Conservation (phyloP, 2,797 vertebrate species). For the Sparus aurata region DNA sequence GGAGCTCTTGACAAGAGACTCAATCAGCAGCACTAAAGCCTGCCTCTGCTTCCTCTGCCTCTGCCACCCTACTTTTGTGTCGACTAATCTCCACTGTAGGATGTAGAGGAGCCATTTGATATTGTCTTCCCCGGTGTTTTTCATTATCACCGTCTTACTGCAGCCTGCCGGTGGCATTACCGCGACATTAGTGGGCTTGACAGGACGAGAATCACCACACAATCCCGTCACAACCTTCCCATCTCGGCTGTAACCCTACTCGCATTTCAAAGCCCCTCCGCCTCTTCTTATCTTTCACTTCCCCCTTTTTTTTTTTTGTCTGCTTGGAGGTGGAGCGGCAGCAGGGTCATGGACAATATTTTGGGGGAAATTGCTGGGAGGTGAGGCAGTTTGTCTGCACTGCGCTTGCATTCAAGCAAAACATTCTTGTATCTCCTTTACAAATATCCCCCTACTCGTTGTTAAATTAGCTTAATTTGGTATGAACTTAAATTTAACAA, state of each 20-base stretch:
- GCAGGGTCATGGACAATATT: conserved; percentile 65
- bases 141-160: conserved; percentile 97
- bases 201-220: conserved; percentile 90
- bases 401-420: conserved; percentile 41
- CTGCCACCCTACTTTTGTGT: conserved; percentile 80
- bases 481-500: neutral
- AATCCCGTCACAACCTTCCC: conserved; percentile 82
- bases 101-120: conserved; percentile 99
- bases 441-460: neutral
- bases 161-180: conserved; percentile 95
- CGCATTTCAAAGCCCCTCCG: conserved; percentile 78
- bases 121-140: conserved; percentile 99
- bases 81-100: conserved; percentile 97
- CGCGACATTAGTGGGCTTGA: conserved; percentile 97
- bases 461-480: conserved; percentile 16
- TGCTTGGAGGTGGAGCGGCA: conserved; percentile 59
- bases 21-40: conserved; percentile 86
- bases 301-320: conserved; percentile 32
- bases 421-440: neutral
- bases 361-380: conserved; percentile 53
- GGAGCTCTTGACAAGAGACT: conserved; percentile 84
- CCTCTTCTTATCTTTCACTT: conserved; percentile 69
- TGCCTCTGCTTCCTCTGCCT: conserved; percentile 78
- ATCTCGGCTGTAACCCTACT: conserved; percentile 78
- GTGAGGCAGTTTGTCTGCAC: conserved; percentile 51